Evolutionary conservation across 2,113 vertebrate genomes (phyloP), one percentile per base, ranked within the genome.

Genomic region (Phainopepla nitens): DNA sequence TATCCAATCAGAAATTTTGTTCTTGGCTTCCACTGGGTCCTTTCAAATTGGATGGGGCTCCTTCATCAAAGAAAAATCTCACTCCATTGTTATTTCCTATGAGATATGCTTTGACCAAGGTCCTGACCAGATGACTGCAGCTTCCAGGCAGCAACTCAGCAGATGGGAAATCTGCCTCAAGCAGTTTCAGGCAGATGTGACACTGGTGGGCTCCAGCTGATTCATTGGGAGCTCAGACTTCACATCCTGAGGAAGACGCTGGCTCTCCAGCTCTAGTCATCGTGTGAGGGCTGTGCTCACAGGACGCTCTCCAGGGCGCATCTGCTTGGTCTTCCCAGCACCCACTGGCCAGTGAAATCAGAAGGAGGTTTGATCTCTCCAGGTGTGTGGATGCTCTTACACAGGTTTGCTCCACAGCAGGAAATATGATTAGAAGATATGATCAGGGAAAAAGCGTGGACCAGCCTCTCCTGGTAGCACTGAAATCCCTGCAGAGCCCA

Each of bases 301-400:
- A 80, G 57, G 13, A 16, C 23, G 61, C 44, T 81, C 29, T 29
- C 41, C 41, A 13, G 18, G 42, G 7, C 68, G 49, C 9, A 10
- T 41, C 27, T 70, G 45, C 2, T 7, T 56, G 64, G 2, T 22
- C n/a, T 66, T 44, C 25, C 62, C 56, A 70, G 77, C 36, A 65
- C 11, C 0, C 0, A 17, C 21, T 14, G n/a, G 25, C 16, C 45
- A 29, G 16, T 2, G 35, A 54, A 54, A 62, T 28, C 14, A 39
- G 49, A 13, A 66, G 15, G 24, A 58, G 11, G 24, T 56, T 28
- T 51, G 16, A 42, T 75, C 33, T 51, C 68, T 44, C 18, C 49
- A 35, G 22, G 9, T 36, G 51, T 39, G 15, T 22, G 10, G 31
- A n/a, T 18, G 19, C 5, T 53, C 15, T 84, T n/a, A 35, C 31